These are phyloP conservation scores for Perca fluviatilis DNA, from an alignment of 2,113 vertebrate species.

Conservation along the genomic window DNA sequence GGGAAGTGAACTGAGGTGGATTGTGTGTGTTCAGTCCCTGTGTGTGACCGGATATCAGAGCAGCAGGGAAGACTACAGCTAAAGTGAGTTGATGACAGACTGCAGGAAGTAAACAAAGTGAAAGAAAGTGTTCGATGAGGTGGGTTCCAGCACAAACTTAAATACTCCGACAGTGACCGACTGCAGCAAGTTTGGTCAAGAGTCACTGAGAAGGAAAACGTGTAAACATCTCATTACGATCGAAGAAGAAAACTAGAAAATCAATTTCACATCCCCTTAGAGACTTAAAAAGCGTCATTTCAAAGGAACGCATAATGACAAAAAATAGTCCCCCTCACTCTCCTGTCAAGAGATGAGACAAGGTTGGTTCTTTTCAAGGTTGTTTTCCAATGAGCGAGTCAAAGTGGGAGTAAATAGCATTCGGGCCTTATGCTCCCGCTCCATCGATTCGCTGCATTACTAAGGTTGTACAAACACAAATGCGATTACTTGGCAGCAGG, in stretches of 20 bases:
- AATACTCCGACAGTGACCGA: constrained; percentile 7
- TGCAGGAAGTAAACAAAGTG: constrained; percentile 35
- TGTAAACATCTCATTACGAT: constrained; percentile 42
- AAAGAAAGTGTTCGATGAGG: constrained; percentile 3
- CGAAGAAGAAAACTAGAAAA: constrained; percentile 40
- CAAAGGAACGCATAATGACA: constrained; percentile 16
- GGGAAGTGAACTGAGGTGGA: neutral
- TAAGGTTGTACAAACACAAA: constrained; percentile 70
- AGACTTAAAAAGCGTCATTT: constrained; percentile 24
- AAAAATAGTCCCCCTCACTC: neutral
- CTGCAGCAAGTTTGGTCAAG: neutral
- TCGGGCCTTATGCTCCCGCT: constrained; percentile 30
- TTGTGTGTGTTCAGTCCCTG: neutral
- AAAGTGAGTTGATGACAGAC: constrained; percentile 6
- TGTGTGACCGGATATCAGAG: constrained; percentile 1
- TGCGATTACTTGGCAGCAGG: constrained; percentile 52
- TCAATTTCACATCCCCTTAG: constrained; percentile 25
- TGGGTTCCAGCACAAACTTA: neutral
- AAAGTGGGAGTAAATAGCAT: constrained; percentile 68
- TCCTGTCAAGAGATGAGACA: neutral
- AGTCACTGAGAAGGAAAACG: neutral
- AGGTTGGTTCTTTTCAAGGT: constrained; percentile 38
- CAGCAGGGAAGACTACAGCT: constrained; percentile 21
- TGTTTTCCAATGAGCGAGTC: constrained; percentile 47
- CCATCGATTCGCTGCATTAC: constrained; percentile 53